Conservation (phyloP, 2,797 vertebrate genomes). For the Hippocampus kuda region DNA sequence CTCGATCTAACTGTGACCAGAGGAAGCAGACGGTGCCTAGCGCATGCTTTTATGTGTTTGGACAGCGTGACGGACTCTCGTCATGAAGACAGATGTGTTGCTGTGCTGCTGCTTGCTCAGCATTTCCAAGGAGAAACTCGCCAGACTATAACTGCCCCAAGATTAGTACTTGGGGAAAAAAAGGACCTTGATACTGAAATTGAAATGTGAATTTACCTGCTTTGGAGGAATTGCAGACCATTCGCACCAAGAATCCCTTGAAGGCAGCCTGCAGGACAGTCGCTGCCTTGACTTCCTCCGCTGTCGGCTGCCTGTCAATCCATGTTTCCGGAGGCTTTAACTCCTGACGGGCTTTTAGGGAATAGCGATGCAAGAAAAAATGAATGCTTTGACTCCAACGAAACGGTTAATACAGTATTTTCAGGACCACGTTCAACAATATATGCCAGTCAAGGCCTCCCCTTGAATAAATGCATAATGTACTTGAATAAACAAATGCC, state of each 20-base stretch:
- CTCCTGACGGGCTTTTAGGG: conserved; percentile 19
- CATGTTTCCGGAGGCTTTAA: conserved; percentile 21
- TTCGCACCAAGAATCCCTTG: conserved; percentile 59
- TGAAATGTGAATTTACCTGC: conserved; percentile 58
- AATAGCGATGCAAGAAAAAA: neutral
- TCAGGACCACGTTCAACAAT: no score
- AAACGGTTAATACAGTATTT: neutral
- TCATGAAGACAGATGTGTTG: conserved; percentile 5
- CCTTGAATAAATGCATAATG: no score
- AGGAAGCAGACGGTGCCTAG: conserved; percentile 20
- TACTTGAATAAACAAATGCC: no score
- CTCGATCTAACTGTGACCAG: conserved; percentile 15
- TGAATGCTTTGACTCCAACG: neutral
- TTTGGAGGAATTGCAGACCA: conserved; percentile 63
- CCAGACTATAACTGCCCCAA: neutral
- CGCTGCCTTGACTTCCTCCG: conserved; percentile 62
- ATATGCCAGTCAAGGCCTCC: no score
- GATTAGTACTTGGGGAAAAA: neutral
- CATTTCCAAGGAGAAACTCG: neutral
- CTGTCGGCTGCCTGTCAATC: conserved; percentile 56
- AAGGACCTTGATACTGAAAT: neutral
- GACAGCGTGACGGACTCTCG: conserved; percentile 18
- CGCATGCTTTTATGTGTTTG: conserved; percentile 17
- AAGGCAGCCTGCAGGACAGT: conserved; percentile 71
- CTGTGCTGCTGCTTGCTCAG: neutral